A percentile compares a stretch with the other conserved stretches of the same genome.
phyloP scores from a whole-genome alignment of 2,888 invertebrate species.

The Xestia c-nigrum region DNA sequence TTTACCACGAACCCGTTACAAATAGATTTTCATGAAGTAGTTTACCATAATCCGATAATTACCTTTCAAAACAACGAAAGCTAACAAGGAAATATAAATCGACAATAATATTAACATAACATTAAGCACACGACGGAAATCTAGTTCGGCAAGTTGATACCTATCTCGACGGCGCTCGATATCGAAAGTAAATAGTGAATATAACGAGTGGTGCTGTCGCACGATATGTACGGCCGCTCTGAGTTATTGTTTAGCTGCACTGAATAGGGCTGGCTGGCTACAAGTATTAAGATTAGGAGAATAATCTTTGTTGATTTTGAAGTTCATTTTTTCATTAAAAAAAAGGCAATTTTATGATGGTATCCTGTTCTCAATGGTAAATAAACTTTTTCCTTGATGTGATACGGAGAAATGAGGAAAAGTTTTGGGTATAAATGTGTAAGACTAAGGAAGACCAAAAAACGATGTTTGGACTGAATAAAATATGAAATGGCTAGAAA shows the following conservation, averaged over 20 bases:
- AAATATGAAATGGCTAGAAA: background rate
- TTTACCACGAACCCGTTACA: background rate
- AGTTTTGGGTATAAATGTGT: background rate
- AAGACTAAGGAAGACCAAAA: background rate
- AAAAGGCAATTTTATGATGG: background rate
- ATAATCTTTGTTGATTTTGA: background rate
- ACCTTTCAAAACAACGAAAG: conserved; percentile 7
- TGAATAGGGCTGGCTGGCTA: conserved; percentile 50
- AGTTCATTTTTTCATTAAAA: background rate
- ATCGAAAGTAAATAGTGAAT: conserved; percentile 64
- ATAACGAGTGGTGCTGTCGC: conserved; percentile 54
- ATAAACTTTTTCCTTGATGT: background rate
- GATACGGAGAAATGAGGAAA: background rate
- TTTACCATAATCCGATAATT: conserved; percentile 5
- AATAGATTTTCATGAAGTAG: background rate
- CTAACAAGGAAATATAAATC: conserved; percentile 27
- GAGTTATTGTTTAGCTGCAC: conserved; percentile 53
- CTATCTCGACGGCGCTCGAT: conserved; percentile 61
- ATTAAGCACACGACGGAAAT: conserved; percentile 61
- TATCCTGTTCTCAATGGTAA: background rate
- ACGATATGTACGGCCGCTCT: conserved; percentile 43
- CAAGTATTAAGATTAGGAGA: background rate
- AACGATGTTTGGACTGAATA: background rate
- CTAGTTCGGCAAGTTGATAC: conserved; percentile 51
- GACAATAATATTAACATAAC: conserved; percentile 48